phyloP scores from a whole-genome alignment of 2,113 vertebrate species.

The Genyomyrus donnyi region DNA sequence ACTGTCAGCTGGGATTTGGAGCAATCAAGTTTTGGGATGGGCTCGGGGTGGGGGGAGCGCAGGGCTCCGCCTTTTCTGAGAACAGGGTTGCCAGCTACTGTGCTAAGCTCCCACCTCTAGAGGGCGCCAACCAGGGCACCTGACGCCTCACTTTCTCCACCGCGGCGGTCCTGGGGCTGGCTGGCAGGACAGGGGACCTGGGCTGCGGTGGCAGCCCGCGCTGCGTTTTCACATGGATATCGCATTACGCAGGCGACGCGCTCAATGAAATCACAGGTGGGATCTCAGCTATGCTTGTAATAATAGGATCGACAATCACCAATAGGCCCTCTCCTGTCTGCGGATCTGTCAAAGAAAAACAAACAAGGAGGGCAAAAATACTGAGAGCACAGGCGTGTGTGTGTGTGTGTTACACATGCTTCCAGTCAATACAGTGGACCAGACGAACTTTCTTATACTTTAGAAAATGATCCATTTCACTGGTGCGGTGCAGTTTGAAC shows the following conservation, averaged over 20 bases:
- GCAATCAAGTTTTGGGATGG: not conserved
- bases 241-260: slow-evolving; percentile 51
- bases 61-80: not conserved
- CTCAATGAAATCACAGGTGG: slow-evolving; percentile 51
- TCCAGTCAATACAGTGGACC: not conserved
- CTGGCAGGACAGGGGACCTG: not conserved
- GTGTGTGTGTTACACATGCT: not conserved
- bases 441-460: not conserved
- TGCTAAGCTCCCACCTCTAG: not conserved
- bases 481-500: not conserved
- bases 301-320: slow-evolving; percentile 34
- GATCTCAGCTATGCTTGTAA: slow-evolving; percentile 49
- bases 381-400: not conserved
- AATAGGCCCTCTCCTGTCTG: slow-evolving; percentile 15
- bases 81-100: not conserved
- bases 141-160: not conserved
- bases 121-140: slow-evolving; percentile 11
- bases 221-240: slow-evolving; percentile 58
- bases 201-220: slow-evolving; percentile 13
- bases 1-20: not conserved
- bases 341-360: not conserved
- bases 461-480: not conserved
- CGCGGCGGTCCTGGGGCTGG: not conserved
- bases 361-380: not conserved
- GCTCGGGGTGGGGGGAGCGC: not conserved